phyloP scores from a whole-genome alignment of 2,888 invertebrate species.

The Junonia oenone region DNA sequence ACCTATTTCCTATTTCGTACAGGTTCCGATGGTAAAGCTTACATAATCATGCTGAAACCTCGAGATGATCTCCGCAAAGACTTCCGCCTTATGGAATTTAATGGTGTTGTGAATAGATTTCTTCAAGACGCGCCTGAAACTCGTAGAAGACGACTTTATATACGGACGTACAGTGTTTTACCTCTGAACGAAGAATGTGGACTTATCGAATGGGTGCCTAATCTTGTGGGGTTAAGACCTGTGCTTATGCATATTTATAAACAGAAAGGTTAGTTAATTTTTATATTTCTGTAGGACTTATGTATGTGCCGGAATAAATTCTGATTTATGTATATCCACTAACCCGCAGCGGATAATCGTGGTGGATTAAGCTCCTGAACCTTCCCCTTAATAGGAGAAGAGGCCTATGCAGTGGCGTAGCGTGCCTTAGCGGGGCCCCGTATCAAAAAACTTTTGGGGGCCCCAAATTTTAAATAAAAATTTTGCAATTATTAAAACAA shows the following conservation, averaged over 20 bases:
- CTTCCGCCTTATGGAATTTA: slow-evolving; percentile 97
- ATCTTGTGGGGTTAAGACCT: slow-evolving; percentile 87
- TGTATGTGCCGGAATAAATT: too few relatives aligned
- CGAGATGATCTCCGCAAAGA: slow-evolving; percentile 99
- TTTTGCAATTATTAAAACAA: too few relatives aligned
- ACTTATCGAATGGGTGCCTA: slow-evolving; percentile 96
- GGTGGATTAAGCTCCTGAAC: too few relatives aligned
- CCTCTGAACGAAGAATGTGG: slow-evolving; percentile 98
- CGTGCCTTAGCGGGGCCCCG: too few relatives aligned
- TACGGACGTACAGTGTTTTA: slow-evolving; percentile 94
- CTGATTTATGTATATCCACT: too few relatives aligned
- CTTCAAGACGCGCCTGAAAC: slow-evolving; percentile 93
- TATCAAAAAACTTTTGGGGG: too few relatives aligned
- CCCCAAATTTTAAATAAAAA: too few relatives aligned
- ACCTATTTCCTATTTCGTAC: too few relatives aligned
- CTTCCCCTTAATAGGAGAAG: too few relatives aligned
- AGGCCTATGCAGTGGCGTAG: too few relatives aligned
- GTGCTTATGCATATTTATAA: slow-evolving; percentile 85
- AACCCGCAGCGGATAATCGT: too few relatives aligned
- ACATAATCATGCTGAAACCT: slow-evolving; percentile 95
- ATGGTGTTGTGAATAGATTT: slow-evolving; percentile 94
- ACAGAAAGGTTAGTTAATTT: slow-evolving; percentile 78
- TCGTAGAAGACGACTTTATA: slow-evolving; percentile 88
- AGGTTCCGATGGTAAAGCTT: slow-evolving; percentile 92
- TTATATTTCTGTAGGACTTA: too few relatives aligned